These are phyloP conservation scores for Pterois miles DNA, from an alignment of 2,797 vertebrate genomes.

Conservation along the genomic window DNA sequence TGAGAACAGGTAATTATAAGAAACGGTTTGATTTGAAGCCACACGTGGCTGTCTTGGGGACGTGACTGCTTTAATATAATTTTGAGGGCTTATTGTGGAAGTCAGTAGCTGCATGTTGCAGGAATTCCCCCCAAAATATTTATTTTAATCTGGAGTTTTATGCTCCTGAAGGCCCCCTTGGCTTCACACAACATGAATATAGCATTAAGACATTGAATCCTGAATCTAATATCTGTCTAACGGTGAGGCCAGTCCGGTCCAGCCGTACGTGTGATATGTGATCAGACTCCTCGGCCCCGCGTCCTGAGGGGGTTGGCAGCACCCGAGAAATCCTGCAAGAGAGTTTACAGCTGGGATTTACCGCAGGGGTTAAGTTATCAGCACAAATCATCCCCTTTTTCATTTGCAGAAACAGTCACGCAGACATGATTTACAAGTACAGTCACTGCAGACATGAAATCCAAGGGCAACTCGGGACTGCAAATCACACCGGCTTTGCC, in stretches of 20 bases:
- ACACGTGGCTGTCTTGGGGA: conserved; percentile 37
- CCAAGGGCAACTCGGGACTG: conserved; percentile 62
- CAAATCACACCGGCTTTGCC: conserved; percentile 63
- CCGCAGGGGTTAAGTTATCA: conserved; percentile 67
- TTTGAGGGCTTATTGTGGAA: conserved; percentile 54
- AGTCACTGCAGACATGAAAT: conserved; percentile 70
- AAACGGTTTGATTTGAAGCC: conserved; percentile 56
- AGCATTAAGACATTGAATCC: conserved; percentile 61
- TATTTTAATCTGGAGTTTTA: conserved; percentile 41
- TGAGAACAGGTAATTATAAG: conserved; percentile 57
- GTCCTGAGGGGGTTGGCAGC: conserved; percentile 45
- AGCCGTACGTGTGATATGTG: conserved; percentile 58
- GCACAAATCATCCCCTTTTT: conserved; percentile 78
- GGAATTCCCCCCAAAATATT: conserved; percentile 27
- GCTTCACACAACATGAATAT: conserved; percentile 55
- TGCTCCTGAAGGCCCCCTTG: neutral
- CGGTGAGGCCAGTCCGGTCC: conserved; percentile 44
- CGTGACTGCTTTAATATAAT: conserved; percentile 31
- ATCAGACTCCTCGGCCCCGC: conserved; percentile 39
- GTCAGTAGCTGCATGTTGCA: conserved; percentile 26
- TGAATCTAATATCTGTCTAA: conserved; percentile 60
- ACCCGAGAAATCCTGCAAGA: conserved; percentile 54
- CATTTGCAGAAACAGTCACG: conserved; percentile 74
- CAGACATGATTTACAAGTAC: conserved; percentile 74
- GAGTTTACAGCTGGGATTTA: conserved; percentile 74